Base-by-base conservation (phyloP, 2,888 invertebrate genomes). In the Agrochola macilenta region DNA sequence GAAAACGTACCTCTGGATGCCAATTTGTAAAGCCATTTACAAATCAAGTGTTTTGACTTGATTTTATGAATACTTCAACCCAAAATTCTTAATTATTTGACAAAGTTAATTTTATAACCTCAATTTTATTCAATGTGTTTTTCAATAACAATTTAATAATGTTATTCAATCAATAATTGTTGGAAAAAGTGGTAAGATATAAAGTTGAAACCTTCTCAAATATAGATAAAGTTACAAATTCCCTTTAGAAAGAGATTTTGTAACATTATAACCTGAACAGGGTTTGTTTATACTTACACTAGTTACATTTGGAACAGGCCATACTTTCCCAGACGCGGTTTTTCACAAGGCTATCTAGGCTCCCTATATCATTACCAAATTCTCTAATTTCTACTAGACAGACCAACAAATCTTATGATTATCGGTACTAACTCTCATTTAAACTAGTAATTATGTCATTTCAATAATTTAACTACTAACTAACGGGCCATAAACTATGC, bases 331-430 rank as follows among this genome's bases (percentile, higher is more conserved):
- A 20, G 39, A 23, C 14, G 2, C 0, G 8, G 23, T 72, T 17
- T 43, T 68, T 23, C 39, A 30, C 11, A 39, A 54, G 26, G 5
- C 54, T 30, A 46, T 1, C 20, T 58, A 74, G 58, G 39, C 39
- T 8, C 2, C 14, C 30, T 61, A 5, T 61, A 69, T 54, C 2
- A 70, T 54, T 54, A 46, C 17, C 20, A 12, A 26, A 26, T 35
- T 46, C 17, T 70, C 9, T 39, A 35, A 54, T 61, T 2, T 11
- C 35, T 46, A 7, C n/a, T 14, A 7, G 23, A n/a, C 43, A 35
- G 52, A 61, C n/a, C 49, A 61, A 63, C 30, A n/a, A 23, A 75
- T 66, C 49, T 30, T 39, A 63, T 81, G n/a, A 79, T 79, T 75
- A 79, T 74, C 30, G 30, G 3, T 9, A 81, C 26, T 81, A 58